Base-by-base conservation (phyloP, 2,888 invertebrate species). In the Graphium colonna region DNA sequence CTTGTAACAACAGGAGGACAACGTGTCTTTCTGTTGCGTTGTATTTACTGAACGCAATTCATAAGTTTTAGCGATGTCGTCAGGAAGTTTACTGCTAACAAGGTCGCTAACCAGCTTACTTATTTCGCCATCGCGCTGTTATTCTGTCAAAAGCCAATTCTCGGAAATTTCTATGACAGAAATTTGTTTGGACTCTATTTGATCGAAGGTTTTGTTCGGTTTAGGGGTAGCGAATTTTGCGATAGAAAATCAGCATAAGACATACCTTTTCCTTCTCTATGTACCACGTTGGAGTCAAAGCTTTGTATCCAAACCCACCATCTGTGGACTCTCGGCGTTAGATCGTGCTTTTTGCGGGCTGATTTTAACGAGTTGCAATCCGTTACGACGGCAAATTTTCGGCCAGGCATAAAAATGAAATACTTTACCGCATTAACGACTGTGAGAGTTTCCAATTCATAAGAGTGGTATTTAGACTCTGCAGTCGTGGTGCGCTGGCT, bases 91-190 rank as follows among this genome's bases (percentile, higher is more conserved):
- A n/a, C 51, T 43, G 1, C 44, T 54, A 28, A 0, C 0, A 51
- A 38, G 31, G 68, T 61, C 0, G 1, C 1, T 4, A 69, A 55
- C 0, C 69, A 5, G 3, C n/a, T 61, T 52, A 1, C 51, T 47
- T 0, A 66, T 63, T 42, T 67, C 64, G 0, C 2, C 0, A 21
- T 73, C 70, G 0, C 64, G 48, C 18, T 64, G 42, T 44, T 73
- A 70, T 18, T 71, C 71, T 0, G 64, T 68, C 0, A 44, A 9
- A 0, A 73, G 40, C 70, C 71, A 70, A n/a, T n/a, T n/a, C n/a
- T n/a, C n/a, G n/a, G n/a, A 0, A 53, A 58, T 0, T 52, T 3
- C 10, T 65, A 57, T n/a, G n/a, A n/a, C n/a, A n/a, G n/a, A n/a
- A n/a, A n/a, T n/a, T n/a, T n/a, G n/a, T n/a, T n/a, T n/a, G 0